phyloP scores from a whole-genome alignment of 2,797 vertebrate genomes.

The Gymnothorax reevesii region DNA sequence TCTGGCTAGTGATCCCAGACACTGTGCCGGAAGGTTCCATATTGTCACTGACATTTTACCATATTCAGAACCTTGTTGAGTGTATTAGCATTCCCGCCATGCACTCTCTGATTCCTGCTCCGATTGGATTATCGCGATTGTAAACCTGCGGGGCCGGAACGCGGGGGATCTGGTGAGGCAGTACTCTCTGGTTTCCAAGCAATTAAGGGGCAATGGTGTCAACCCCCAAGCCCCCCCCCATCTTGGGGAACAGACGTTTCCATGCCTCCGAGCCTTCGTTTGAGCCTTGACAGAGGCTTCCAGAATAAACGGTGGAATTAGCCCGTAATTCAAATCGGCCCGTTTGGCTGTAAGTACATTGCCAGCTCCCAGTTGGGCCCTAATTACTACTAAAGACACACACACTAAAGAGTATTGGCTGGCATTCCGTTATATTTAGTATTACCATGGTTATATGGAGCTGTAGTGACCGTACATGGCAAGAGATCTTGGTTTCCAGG shows the following conservation, averaged over 20 bases:
- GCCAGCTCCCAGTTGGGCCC: constrained; percentile 35
- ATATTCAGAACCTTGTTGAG: background rate
- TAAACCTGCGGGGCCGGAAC: constrained; percentile 20
- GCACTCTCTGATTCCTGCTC: background rate
- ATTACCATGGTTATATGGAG: constrained; percentile 31
- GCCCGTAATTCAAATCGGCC: constrained; percentile 35
- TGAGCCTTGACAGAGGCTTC: constrained; percentile 10
- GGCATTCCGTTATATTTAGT: constrained; percentile 40
- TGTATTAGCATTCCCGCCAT: constrained; percentile 27
- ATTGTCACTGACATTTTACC: constrained; percentile 20
- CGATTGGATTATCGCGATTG: constrained; percentile 15
- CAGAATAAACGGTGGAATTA: constrained; percentile 32
- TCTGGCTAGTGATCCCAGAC: background rate
- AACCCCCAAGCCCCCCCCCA: background rate
- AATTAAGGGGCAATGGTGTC: constrained; percentile 26
- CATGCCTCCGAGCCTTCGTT: constrained; percentile 12
- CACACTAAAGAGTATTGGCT: constrained; percentile 35
- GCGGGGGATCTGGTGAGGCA: background rate
- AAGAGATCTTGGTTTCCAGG: background rate
- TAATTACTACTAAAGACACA: constrained; percentile 37
- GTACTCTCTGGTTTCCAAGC: constrained; percentile 8
- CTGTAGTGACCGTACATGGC: constrained; percentile 1
- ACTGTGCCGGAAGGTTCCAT: background rate
- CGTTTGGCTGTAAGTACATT: constrained; percentile 33
- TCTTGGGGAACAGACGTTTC: constrained; percentile 10